Evolutionary conservation across 64 coral and sea anemone species (phyloP).

Genomic region (Exaiptasia diaphana): DNA sequence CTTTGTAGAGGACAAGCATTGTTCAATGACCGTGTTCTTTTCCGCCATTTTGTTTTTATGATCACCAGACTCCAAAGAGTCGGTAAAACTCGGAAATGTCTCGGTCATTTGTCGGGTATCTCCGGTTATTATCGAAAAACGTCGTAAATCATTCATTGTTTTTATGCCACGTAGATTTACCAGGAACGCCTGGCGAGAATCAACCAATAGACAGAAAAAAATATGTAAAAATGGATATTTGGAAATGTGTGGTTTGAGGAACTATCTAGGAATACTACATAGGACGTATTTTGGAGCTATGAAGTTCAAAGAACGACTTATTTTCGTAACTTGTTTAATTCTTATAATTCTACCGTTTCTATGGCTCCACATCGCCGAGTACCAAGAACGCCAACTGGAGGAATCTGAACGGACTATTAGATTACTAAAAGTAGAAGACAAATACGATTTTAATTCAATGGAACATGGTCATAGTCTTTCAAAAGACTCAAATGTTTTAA

Average conservation of each 20-base stretch:
- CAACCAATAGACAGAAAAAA: conserved; percentile 5
- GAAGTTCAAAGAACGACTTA: conserved; percentile 77
- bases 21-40: conserved; percentile 33
- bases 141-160: conserved; percentile 29
- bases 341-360: conserved; percentile 54
- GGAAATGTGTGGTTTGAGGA: background rate
- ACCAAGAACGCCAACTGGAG: conserved; percentile 19
- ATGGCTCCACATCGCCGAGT: conserved; percentile 49
- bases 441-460: conserved; percentile 57
- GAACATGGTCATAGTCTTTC: conserved; percentile 31
- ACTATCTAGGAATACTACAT: background rate
- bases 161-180: conserved; percentile 56
- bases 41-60: conserved; percentile 70
- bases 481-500: conserved; percentile 11
- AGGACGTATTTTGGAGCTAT: conserved; percentile 35
- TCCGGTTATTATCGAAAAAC: background rate
- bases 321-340: conserved; percentile 44
- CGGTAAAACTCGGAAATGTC: background rate
- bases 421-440: conserved; percentile 18
- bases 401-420: background rate
- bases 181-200: conserved; percentile 43
- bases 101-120: background rate
- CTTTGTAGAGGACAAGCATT: conserved; percentile 53
- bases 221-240: background rate
- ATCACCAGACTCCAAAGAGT: too few species aligned